phyloP scores from a whole-genome alignment of 2,888 invertebrate species.

The Gastrophysa polygoni region DNA sequence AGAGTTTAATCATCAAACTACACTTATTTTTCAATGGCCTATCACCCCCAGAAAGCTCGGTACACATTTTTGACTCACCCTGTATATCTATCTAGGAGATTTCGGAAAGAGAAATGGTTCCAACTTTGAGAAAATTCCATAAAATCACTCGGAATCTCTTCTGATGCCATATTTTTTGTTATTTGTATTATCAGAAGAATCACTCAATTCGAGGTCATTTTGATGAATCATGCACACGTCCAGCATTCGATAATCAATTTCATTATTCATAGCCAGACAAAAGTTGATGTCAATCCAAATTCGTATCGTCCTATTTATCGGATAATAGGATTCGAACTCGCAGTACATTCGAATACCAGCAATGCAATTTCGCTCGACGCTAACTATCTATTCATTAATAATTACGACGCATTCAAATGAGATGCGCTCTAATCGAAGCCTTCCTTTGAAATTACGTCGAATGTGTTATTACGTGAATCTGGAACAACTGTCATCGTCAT shows the following conservation, averaged over 20 bases:
- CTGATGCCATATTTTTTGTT: too few species aligned
- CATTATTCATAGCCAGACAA: slow-evolving; percentile 7
- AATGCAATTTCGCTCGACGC: slow-evolving; percentile 33
- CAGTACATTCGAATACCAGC: slow-evolving; percentile 31
- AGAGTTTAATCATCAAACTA: too few species aligned
- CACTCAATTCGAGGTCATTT: too few species aligned
- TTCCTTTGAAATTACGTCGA: slow-evolving; percentile 19
- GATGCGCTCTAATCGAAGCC: slow-evolving; percentile 31
- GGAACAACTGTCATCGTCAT: neutral
- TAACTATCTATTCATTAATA: slow-evolving; percentile 37
- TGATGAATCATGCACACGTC: neutral
- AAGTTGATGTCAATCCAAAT: slow-evolving; percentile 25
- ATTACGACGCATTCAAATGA: slow-evolving; percentile 35
- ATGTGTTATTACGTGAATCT: neutral
- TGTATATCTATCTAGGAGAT: too few species aligned
- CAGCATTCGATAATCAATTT: neutral
- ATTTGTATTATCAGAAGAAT: too few species aligned
- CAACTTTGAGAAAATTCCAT: too few species aligned
- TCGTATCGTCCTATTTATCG: slow-evolving; percentile 27
- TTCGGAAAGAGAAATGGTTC: too few species aligned
- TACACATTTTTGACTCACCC: too few species aligned
- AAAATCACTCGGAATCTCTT: too few species aligned
- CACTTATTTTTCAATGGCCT: too few species aligned
- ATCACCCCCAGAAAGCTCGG: too few species aligned
- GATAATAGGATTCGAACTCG: slow-evolving; percentile 22